phyloP scores from a whole-genome alignment of 2,797 vertebrate species.

The Apogon hyalosoma region DNA sequence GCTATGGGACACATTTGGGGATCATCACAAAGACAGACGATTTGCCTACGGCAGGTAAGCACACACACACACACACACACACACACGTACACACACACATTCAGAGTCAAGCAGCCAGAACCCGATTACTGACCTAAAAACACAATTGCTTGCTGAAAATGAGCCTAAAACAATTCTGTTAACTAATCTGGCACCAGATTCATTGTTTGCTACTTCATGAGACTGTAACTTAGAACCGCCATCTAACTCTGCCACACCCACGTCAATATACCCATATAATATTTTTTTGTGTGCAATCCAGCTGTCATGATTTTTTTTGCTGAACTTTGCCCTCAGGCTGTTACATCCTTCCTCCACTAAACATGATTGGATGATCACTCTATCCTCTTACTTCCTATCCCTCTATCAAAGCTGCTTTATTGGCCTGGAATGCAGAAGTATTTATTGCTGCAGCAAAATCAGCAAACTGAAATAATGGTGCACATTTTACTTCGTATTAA shows the following conservation, averaged over 20 bases:
- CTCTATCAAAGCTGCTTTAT: slow-evolving; percentile 64
- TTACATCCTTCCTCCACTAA: slow-evolving; percentile 58
- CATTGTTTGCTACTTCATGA: neutral
- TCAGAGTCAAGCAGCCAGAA: slow-evolving; percentile 36
- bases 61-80: neutral
- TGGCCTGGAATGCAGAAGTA: slow-evolving; percentile 57
- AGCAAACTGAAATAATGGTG: slow-evolving; percentile 20
- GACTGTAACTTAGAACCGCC: slow-evolving; percentile 1
- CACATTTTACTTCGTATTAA: slow-evolving; percentile 9
- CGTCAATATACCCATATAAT: slow-evolving; percentile 19
- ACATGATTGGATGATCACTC: slow-evolving; percentile 70
- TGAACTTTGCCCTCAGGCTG: slow-evolving; percentile 56
- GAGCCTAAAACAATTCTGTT: slow-evolving; percentile 38
- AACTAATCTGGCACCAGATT: slow-evolving; percentile 16
- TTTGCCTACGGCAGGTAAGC: slow-evolving; percentile 91
- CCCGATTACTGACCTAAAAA: slow-evolving; percentile 61
- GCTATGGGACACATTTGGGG: slow-evolving; percentile 91
- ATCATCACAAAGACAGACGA: slow-evolving; percentile 91
- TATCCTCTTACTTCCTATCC: slow-evolving; percentile 64
- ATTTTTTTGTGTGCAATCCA: slow-evolving; percentile 51
- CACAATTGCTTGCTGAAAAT: slow-evolving; percentile 46
- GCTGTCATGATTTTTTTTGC: slow-evolving; percentile 50
- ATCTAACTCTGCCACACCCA: slow-evolving; percentile 16
- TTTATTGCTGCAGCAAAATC: slow-evolving; percentile 41
- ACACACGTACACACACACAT: neutral